These are phyloP conservation scores for Cantharis lateralis DNA, from an alignment of 2,888 invertebrate species.

Conservation along the genomic window DNA sequence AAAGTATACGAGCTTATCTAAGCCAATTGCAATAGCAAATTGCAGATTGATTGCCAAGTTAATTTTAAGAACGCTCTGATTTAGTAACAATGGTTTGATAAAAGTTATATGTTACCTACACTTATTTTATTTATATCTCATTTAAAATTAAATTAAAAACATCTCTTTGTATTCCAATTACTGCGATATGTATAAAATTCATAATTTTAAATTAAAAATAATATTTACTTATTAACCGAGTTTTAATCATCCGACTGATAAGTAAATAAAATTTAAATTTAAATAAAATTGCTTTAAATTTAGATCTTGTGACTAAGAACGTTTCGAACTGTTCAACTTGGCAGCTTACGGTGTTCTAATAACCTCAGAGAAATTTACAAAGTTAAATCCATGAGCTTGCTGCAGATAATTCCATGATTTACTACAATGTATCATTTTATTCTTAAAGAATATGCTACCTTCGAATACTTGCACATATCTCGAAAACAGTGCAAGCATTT, in stretches of 20 bases:
- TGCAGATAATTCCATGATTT: not conserved
- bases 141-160: not conserved
- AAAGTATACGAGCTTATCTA: conserved; percentile 7
- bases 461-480: not conserved
- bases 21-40: conserved; percentile 10
- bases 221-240: not conserved
- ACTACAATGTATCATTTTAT: not conserved
- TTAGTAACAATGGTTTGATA: not conserved
- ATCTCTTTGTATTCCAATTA: not conserved
- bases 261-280: conserved; percentile 16
- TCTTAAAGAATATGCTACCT: not conserved
- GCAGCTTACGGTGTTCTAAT: conserved; percentile 30
- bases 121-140: not conserved
- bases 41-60: conserved; percentile 18
- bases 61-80: conserved; percentile 13
- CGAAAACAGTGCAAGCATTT: not conserved
- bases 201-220: not conserved
- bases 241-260: not conserved
- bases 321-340: conserved; percentile 28
- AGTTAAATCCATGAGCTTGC: not conserved
- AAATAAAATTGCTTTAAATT: conserved; percentile 31
- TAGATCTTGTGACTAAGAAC: conserved; percentile 32
- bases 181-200: not conserved
- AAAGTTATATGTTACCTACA: not conserved
- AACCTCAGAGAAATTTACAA: conserved; percentile 33